These are phyloP conservation scores for Falcunculus frontatus DNA, from an alignment of 2,113 vertebrate genomes.

Conservation along the genomic window DNA sequence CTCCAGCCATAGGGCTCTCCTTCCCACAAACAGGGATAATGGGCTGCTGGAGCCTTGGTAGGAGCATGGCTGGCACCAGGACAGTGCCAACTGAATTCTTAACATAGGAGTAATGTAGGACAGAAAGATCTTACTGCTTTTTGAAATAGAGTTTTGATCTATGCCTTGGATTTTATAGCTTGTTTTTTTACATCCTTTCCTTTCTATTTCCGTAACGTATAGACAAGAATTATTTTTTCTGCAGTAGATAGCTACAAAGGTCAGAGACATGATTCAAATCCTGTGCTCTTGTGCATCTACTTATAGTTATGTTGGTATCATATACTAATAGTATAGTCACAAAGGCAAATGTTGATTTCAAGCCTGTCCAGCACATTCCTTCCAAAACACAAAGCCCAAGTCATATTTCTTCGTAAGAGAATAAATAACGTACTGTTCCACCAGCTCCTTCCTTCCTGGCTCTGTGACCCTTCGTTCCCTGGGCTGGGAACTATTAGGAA, in stretches of 20 bases:
- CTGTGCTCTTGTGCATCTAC: not conserved
- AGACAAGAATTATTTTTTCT: not conserved
- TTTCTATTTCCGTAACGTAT: not conserved
- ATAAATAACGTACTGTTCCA: not conserved
- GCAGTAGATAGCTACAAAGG: not conserved
- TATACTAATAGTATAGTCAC: not conserved
- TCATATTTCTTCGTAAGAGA: not conserved
- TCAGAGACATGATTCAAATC: not conserved
- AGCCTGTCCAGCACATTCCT: not conserved
- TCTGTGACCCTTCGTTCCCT: not conserved
- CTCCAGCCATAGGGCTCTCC: not conserved
- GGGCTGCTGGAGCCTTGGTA: rapidly evolving
- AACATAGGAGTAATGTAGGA: not conserved
- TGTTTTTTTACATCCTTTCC: not conserved
- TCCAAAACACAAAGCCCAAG: not conserved
- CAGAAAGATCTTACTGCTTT: not conserved
- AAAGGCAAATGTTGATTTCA: not conserved
- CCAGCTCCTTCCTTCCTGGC: not conserved
- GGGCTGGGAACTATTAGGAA: not conserved
- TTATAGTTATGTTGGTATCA: not conserved
- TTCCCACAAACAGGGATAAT: rapidly evolving
- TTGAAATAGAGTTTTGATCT: not conserved
- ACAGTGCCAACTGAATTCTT: not conserved
- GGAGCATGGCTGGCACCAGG: rapidly evolving
- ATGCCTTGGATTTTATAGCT: not conserved